Evolutionary conservation across 2,888 invertebrate genomes (phyloP), one percentile per base, ranked within the genome.

Genomic region (Atethmia centrago): DNA sequence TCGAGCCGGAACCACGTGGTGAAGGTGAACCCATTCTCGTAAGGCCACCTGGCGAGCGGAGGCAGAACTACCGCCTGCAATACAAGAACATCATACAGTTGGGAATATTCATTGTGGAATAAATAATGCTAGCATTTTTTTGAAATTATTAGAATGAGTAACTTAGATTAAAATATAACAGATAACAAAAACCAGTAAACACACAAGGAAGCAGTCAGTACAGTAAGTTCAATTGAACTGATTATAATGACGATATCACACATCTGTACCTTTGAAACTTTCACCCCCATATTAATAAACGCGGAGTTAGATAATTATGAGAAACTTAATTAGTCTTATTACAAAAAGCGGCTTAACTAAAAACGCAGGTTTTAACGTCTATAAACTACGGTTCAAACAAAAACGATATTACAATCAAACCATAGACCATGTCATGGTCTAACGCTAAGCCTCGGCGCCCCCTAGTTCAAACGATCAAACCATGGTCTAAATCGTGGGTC

Each of bases 11-110:
- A 99, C 99, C 99, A 99, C 88, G 99, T 99, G 89, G 99, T 99
- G 96, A 99, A 99, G 70, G 99, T 99, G 97, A 99, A 99, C 77
- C 99, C 99, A 96, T 98, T 99, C 96, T 99, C 99, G 96, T 99
- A 99, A 53, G 99, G 99, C 99, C 99, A 99, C 94, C 99, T 98
- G 82, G 99, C 99, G 92, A 99, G 97, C 28, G 99, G 99, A 69
- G 99, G 99, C 90, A 99, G 97, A 62, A 99, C 99, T 90, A 99
- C 97, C 78, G 99, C 99, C 99, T 99, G 96, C 5, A 97, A 96
- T 90, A 91, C 88, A 90, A 53, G 0, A n/a, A 40, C 14, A 19
- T 31, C 21, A 19, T 78, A 58, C 7, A 77, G 42, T 62, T n/a
- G 10, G 7, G 9, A 31, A 28, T 49, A 47, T 16, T 56, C 0